Evolutionary conservation across 2,888 invertebrate species (phyloP).

Genomic region (Bombyx huttoni): DNA sequence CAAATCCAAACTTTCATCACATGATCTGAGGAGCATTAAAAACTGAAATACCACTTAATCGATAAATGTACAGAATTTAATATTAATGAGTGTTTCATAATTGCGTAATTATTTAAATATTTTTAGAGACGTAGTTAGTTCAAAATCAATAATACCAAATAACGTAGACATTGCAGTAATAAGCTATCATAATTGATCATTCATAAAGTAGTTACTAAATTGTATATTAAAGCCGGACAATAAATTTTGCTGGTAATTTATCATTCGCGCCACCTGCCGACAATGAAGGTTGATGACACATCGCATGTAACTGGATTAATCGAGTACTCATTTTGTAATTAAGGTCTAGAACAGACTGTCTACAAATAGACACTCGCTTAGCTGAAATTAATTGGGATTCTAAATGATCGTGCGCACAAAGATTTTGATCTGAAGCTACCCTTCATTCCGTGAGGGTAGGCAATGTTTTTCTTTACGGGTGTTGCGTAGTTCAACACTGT

Average conservation of each 20-base stretch:
- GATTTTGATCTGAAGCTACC: background rate
- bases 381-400: background rate
- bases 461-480: background rate
- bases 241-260: slow-evolving; percentile 31
- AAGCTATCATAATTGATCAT: background rate
- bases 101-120: too few species aligned
- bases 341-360: background rate
- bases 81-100: too few species aligned
- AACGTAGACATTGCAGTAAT: background rate
- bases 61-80: too few species aligned
- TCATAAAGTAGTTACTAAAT: slow-evolving; percentile 20
- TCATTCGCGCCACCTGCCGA: slow-evolving; percentile 33
- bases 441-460: background rate
- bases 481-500: too few species aligned
- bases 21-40: too few species aligned
- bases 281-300: slow-evolving; percentile 36
- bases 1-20: too few species aligned
- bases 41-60: too few species aligned
- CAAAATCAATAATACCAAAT: background rate
- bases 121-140: too few species aligned
- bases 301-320: slow-evolving; percentile 38
- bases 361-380: background rate
- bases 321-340: slow-evolving; percentile 7
- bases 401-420: background rate
- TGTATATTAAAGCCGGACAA: slow-evolving; percentile 35